Evolutionary conservation across 1,140 invertebrate genomes (phyloP), one percentile per base, ranked within the genome.

Genomic region (Calliphora vicina): DNA sequence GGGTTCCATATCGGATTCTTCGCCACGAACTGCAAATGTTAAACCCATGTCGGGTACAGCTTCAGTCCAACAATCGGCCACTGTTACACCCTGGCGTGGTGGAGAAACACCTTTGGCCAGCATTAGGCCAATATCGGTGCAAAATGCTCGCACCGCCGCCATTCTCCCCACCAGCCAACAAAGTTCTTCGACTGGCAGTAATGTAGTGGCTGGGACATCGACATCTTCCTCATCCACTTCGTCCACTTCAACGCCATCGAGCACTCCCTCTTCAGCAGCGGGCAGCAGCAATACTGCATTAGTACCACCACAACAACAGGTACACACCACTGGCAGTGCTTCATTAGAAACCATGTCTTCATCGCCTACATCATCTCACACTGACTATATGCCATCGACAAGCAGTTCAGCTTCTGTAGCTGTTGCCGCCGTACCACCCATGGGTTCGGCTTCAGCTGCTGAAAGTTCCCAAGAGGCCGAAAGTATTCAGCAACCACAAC

Each of bases 121-220:
- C 85, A 98, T 99, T 85, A 92, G 97, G 17, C 97, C 97, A 0
- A 97, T 98, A 94, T 96, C 94, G 81, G 94, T 92, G 83, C 94
- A 92, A 83, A 94, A 91, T 83, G 93, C 93, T 17, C 91, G 94
- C 83, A 97, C 95, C 27, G 95, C 95, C 1, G 95, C 96, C 12
- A 95, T 97, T n/a, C 91, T 96, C 84, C 96, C 95, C 0, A 95
- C 94, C 43, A 94, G 93, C n/a, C 90, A 90, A 82, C 88, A 87
- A 78, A 86, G 84, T 0, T 84, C 86, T 27, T 83, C 86, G 10
- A 83, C 84, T 5, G 86, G 85, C 0, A 67, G 50, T 85, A 29
- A 82, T 76, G 57, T 67, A 10, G 86, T 85, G 0, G 85, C 87
- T 8, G 85, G 85, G 2, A 86, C 88, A 0, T 87, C 84, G 0